These are phyloP conservation scores for Melinaea marsaeus DNA, from an alignment of 2,888 invertebrate genomes.

Conservation along the genomic window DNA sequence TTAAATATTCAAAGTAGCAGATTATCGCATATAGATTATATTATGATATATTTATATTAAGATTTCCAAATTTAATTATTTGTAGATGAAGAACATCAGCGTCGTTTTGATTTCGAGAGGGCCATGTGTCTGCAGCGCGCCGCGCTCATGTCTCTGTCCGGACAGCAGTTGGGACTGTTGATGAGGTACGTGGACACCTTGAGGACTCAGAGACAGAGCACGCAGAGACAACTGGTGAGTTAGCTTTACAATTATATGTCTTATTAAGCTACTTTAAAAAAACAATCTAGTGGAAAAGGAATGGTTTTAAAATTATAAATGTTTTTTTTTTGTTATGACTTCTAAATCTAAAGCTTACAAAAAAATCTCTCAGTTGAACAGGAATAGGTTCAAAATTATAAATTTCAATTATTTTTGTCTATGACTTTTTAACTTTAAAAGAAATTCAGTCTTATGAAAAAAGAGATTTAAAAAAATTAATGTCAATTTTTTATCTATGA, in stretches of 20 bases:
- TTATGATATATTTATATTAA: no score
- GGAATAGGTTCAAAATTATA: no score
- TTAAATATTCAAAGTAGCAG: no score
- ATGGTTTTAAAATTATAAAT: no score
- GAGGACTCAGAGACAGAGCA: conserved; percentile 46
- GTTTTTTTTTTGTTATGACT: no score
- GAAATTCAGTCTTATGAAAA: no score
- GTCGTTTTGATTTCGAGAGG: conserved; percentile 41
- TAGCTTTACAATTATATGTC: neutral
- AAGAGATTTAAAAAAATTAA: no score
- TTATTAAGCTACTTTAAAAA: neutral
- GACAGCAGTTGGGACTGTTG: conserved; percentile 50
- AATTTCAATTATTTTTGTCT: neutral
- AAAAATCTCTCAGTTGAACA: no score
- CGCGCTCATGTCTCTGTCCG: conserved; percentile 51
- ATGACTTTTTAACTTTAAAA: no score
- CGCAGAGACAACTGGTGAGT: conserved; percentile 44
- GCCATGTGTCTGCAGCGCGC: conserved; percentile 51
- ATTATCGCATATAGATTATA: no score
- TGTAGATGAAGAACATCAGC: conserved; percentile 7
- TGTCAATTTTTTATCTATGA: conserved; percentile 1
- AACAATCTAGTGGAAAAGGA: neutral
- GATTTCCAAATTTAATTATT: neutral
- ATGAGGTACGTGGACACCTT: conserved; percentile 54
- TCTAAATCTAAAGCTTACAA: no score